phyloP scores from a whole-genome alignment of 2,888 invertebrate species.

The Rhopalosiphum nymphaeae region DNA sequence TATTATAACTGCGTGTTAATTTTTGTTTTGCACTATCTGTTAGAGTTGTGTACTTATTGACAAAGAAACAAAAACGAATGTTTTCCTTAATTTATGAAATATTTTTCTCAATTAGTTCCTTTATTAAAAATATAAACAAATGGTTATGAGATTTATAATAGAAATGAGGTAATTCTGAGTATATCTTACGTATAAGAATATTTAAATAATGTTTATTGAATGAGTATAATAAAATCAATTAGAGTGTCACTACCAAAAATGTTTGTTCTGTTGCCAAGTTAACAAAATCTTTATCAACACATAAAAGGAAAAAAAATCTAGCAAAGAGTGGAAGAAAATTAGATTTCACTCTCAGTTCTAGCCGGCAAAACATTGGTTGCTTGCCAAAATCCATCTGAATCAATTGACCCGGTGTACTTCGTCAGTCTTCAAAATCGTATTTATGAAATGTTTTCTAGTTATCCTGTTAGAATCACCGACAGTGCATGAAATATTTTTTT shows the following conservation, averaged over 20 bases:
- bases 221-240: slow-evolving; percentile 5
- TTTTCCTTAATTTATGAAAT: not conserved
- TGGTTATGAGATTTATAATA: not conserved
- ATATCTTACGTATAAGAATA: not conserved
- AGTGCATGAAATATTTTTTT: not conserved
- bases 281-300: slow-evolving; percentile 30
- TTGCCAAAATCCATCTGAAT: slow-evolving; percentile 53
- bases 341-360: not conserved
- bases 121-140: not conserved
- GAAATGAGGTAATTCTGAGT: not conserved
- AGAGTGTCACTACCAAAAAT: not conserved
- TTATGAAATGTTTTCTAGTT: slow-evolving; percentile 31
- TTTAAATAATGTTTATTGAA: not conserved
- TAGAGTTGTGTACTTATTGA: not conserved
- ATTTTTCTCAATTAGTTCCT: not conserved
- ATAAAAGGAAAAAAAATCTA: not conserved
- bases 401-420: slow-evolving; percentile 34
- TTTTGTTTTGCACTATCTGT: not conserved
- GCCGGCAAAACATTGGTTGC: slow-evolving; percentile 23
- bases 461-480: too few relatives aligned
- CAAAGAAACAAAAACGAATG: not conserved
- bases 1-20: not conserved
- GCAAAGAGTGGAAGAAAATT: not conserved
- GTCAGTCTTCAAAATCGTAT: slow-evolving; percentile 11
- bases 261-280: slow-evolving; percentile 44